phyloP scores from a whole-genome alignment of 2,888 invertebrate species.

The Agriopis aurantiaria region DNA sequence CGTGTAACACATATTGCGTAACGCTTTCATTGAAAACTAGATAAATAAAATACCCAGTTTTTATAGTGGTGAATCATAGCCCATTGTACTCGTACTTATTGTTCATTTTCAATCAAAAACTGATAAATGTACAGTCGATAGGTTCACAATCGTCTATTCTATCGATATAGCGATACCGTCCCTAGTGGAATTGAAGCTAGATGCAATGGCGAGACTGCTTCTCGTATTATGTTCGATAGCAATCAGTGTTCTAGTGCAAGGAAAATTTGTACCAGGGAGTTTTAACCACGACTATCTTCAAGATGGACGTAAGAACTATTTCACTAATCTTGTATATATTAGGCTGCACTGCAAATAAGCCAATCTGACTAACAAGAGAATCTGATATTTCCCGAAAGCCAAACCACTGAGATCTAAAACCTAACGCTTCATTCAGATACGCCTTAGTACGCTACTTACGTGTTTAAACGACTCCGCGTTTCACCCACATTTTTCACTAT shows the following conservation, averaged over 20 bases:
- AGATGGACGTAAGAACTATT: constrained; percentile 73
- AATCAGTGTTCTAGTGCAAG: constrained; percentile 20
- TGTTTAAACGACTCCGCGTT: too few species aligned
- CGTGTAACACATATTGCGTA: neutral
- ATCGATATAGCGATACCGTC: constrained; percentile 23
- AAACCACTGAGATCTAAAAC: too few species aligned
- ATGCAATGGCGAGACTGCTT: constrained; percentile 32
- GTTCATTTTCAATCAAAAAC: constrained; percentile 23
- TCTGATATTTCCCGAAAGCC: too few species aligned
- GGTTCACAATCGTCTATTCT: constrained; percentile 7
- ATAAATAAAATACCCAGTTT: constrained; percentile 7
- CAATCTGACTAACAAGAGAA: too few species aligned
- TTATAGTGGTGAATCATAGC: neutral
- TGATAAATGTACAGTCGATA: constrained; percentile 9
- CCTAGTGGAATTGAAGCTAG: constrained; percentile 34
- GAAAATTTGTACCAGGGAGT: constrained; percentile 17
- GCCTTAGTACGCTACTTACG: too few species aligned
- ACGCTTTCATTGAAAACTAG: neutral
- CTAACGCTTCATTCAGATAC: too few species aligned
- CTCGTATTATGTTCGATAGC: constrained; percentile 32
- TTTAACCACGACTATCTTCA: constrained; percentile 70
- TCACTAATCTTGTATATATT: neutral
- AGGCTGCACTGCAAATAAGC: neutral
- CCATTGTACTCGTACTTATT: constrained; percentile 8
- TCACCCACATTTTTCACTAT: too few species aligned